Percentiles rank a stretch among this genome's conserved stretches.
Conservation (phyloP, 2,113 vertebrate species). For the Oreochromis aureus region DNA sequence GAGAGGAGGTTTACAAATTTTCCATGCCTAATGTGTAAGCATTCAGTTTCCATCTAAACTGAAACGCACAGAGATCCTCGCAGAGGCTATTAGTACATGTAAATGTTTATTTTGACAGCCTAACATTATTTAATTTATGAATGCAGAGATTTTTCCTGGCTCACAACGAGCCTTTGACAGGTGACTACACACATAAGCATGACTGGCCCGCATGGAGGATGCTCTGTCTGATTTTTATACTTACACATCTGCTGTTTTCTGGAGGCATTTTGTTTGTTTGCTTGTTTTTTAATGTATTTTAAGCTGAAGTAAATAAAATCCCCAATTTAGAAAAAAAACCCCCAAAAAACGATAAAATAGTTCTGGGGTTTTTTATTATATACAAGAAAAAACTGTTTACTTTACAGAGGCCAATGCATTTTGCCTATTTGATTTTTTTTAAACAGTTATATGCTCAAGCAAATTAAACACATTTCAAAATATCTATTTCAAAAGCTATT, state of each 20-base stretch:
- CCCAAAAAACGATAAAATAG: not conserved
- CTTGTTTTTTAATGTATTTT: not conserved
- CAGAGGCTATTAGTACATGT: not conserved
- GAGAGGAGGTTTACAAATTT: not conserved
- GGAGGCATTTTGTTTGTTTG: not conserved
- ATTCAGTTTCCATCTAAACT: not conserved
- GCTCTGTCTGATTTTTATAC: not conserved
- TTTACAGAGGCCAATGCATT: not conserved
- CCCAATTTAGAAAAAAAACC: not conserved
- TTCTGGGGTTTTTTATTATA: not conserved
- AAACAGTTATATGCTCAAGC: not conserved
- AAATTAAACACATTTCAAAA: not conserved
- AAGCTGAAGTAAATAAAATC: not conserved
- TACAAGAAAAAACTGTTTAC: not conserved
- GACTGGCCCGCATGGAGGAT: not conserved
- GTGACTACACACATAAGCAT: not conserved
- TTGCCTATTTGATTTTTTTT: not conserved
- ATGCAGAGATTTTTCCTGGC: not conserved
- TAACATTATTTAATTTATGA: not conserved
- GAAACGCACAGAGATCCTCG: not conserved
- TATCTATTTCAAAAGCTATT: not conserved
- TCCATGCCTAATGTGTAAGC: not conserved
- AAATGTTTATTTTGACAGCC: not conserved
- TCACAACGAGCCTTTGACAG: not conserved
- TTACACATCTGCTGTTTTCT: not conserved